Conservation (phyloP, 1,140 invertebrate species). For the Drosophila obscura region DNA sequence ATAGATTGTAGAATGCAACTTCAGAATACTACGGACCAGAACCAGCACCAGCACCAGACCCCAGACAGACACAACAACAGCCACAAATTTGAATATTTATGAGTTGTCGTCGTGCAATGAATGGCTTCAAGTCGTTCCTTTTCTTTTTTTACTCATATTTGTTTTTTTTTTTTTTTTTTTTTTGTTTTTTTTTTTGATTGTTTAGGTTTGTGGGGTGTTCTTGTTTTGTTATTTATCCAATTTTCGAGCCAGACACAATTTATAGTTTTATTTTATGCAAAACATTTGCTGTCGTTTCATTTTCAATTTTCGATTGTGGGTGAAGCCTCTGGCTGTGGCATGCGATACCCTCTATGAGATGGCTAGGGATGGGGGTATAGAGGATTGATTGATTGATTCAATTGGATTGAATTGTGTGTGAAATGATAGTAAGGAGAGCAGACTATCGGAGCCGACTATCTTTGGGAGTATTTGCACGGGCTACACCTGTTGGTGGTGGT, state of each 20-base stretch:
- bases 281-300: conserved; percentile 25
- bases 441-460: too few species aligned
- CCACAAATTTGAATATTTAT: conserved; percentile 69
- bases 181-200: conserved; percentile 13
- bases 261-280: conserved; percentile 44
- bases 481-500: too few species aligned
- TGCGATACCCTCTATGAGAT: conserved; percentile 9
- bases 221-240: conserved; percentile 37
- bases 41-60: too few species aligned
- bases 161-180: conserved; percentile 28
- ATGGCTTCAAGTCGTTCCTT: conserved; percentile 46
- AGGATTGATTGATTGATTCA: too few species aligned
- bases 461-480: too few species aligned
- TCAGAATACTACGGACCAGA: not conserved
- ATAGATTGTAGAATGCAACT: conserved; percentile 52
- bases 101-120: conserved; percentile 59
- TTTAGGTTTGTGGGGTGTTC: conserved; percentile 22
- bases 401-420: too few species aligned
- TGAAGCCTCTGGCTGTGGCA: conserved; percentile 4
- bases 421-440: too few species aligned
- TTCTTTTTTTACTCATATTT: conserved; percentile 30
- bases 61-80: conserved; percentile 43
- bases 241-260: conserved; percentile 52
- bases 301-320: conserved; percentile 24
- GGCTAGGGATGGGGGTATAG: too few species aligned